Conservation (phyloP, 2,888 invertebrate species). For the Epistrophe eligans region DNA sequence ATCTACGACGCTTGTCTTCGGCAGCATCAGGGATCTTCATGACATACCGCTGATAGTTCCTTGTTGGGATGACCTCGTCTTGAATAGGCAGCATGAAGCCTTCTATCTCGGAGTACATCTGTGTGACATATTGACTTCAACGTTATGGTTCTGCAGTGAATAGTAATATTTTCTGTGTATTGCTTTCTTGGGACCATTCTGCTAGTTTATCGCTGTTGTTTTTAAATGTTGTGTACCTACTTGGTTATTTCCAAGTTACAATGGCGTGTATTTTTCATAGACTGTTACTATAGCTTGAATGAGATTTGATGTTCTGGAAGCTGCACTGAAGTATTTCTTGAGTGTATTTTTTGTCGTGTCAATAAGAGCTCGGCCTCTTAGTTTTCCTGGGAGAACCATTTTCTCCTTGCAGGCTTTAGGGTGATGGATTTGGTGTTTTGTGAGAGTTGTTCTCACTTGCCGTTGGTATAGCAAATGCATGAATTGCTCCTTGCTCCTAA, state of each 20-base stretch:
- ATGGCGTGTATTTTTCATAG: neutral
- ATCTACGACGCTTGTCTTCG: slow-evolving; percentile 20
- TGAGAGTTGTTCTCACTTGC: too few species aligned
- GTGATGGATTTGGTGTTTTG: too few species aligned
- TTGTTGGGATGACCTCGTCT: slow-evolving; percentile 26
- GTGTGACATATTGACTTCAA: slow-evolving; percentile 27
- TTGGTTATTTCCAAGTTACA: neutral
- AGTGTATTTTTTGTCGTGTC: slow-evolving; percentile 1
- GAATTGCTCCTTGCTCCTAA: too few species aligned
- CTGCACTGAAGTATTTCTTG: neutral
- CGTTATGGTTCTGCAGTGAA: neutral
- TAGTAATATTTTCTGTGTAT: slow-evolving; percentile 23
- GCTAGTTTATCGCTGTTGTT: neutral
- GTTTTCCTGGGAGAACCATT: slow-evolving; percentile 11
- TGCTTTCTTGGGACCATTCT: neutral
- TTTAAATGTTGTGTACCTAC: neutral
- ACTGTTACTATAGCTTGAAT: neutral
- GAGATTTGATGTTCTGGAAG: neutral
- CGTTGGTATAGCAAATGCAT: too few species aligned
- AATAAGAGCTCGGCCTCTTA: neutral
- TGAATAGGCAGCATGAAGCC: neutral
- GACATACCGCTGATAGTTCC: slow-evolving; percentile 1
- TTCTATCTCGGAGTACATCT: neutral
- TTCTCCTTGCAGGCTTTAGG: too few species aligned
- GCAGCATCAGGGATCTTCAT: neutral